A percentile compares a stretch with the other conserved stretches of the same genome.
Conservation (phyloP, 2,797 vertebrate species). For the Ficedula albicollis region DNA sequence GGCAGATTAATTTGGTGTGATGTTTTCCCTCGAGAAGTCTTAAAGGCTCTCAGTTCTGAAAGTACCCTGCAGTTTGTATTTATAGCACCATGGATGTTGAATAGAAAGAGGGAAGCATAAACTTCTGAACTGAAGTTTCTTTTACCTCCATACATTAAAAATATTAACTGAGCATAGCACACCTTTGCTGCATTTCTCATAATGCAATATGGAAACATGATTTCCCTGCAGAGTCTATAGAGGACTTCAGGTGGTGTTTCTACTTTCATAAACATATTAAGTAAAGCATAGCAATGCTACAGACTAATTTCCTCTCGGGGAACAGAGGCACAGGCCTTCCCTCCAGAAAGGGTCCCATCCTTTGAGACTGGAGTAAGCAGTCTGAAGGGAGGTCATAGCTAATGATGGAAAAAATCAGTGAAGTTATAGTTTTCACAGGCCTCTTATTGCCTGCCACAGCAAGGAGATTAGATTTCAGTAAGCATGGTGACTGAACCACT, state of each 20-base stretch:
- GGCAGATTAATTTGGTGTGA: conserved; percentile 73
- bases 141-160: conserved; percentile 25
- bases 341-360: neutral
- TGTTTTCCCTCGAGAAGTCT: conserved; percentile 64
- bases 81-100: conserved; percentile 48
- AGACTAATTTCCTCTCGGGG: conserved; percentile 10
- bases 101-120: conserved; percentile 10
- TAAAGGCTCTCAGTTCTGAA: conserved; percentile 59
- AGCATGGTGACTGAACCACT: neutral
- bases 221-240: conserved; percentile 28
- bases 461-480: conserved; percentile 28
- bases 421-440: conserved; percentile 34
- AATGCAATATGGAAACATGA: conserved; percentile 35
- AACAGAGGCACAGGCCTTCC: neutral
- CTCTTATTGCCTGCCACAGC: neutral
- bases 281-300: neutral
- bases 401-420: conserved; percentile 41
- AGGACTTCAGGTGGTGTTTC: conserved; percentile 19
- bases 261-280: conserved; percentile 13
- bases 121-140: conserved; percentile 27
- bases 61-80: conserved; percentile 57
- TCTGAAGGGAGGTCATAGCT: neutral
- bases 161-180: conserved; percentile 37
- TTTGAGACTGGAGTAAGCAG: neutral
- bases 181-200: conserved; percentile 23